Percentiles rank a stretch among this genome's conserved stretches.
Conservation (phyloP, 2,888 invertebrate genomes). For the Oscheius sp. region DNA sequence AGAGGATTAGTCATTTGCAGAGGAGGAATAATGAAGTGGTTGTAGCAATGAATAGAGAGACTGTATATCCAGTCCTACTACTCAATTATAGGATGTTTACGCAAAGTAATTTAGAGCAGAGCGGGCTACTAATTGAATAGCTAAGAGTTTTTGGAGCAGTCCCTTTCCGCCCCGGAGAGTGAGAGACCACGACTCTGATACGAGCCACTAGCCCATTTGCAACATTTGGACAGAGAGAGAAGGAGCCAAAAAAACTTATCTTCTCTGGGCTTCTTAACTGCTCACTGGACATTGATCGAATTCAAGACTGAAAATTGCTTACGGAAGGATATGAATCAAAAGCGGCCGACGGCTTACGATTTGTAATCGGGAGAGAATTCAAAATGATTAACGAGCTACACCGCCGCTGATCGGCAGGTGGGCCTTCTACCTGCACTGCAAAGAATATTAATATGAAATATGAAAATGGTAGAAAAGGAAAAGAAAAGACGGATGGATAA, state of each 20-base stretch:
- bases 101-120: slow-evolving; percentile 11
- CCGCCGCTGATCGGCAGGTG: slow-evolving; percentile 28
- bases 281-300: slow-evolving; percentile 10
- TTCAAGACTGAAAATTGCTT: slow-evolving; percentile 12
- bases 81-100: not conserved
- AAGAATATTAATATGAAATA: too few species aligned
- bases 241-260: slow-evolving; percentile 25
- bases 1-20: slow-evolving; percentile 6
- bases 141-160: slow-evolving; percentile 26
- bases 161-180: slow-evolving; percentile 4
- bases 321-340: slow-evolving; percentile 26
- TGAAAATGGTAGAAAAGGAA: too few species aligned
- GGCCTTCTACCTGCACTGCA: slow-evolving; percentile 20
- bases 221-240: slow-evolving; percentile 15
- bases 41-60: slow-evolving; percentile 1
- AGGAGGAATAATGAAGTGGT: slow-evolving; percentile 21
- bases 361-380: slow-evolving; percentile 32
- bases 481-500: too few species aligned
- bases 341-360: slow-evolving; percentile 20
- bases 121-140: slow-evolving; percentile 18
- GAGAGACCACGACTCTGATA: slow-evolving; percentile 16
- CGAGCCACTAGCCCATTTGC: slow-evolving; percentile 13
- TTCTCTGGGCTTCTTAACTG: not conserved
- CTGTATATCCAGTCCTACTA: not conserved
- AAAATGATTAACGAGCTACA: slow-evolving; percentile 35